These are phyloP conservation scores for mouse (Mus musculus) DNA, from an alignment of 2,113 vertebrate genomes.

Conservation along the genomic window GRCm39 chr11:71387501-71388000, in stretches of 20 bases:
- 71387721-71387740: neutral
- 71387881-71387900: neutral
- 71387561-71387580: neutral
- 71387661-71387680: neutral
- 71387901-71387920: neutral
- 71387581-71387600: neutral
- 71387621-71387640: rapidly evolving
- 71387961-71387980: neutral
- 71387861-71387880: neutral
- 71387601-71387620: no score
- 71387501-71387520: neutral
- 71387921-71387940: neutral
- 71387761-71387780: no score
- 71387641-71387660: neutral
- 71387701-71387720: neutral
- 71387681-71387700: neutral
- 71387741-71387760: neutral
- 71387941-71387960: neutral
- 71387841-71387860: neutral
- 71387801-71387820: neutral
- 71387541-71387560: neutral
- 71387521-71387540: neutral
- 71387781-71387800: neutral
- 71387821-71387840: neutral
- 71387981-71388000: neutral